phyloP scores from a whole-genome alignment of 2,113 vertebrate genomes.

The Orthochromis indermauri region DNA sequence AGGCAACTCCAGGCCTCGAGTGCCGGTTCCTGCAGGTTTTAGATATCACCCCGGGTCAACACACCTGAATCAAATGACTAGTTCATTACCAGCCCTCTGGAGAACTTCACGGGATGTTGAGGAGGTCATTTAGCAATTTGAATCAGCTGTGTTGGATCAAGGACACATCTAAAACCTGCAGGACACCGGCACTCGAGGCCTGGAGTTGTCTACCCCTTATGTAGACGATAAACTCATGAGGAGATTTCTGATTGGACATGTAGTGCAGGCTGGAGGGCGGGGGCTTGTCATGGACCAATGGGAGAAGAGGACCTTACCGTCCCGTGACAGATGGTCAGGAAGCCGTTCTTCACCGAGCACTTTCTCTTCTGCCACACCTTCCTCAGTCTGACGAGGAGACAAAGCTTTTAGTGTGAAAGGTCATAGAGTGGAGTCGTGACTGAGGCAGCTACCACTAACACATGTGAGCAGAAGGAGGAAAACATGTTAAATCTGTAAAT shows the following conservation, averaged over 20 bases:
- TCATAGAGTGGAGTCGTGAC: neutral
- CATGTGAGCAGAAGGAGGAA: neutral
- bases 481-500: neutral
- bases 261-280: neutral
- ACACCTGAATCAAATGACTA: neutral
- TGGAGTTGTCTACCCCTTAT: neutral
- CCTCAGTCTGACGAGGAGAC: conserved; percentile 74
- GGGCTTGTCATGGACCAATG: conserved; percentile 6
- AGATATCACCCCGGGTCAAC: neutral
- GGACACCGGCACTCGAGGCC: neutral
- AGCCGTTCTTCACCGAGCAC: conserved; percentile 88
- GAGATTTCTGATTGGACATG: neutral
- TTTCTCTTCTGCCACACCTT: conserved; percentile 99
- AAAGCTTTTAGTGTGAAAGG: neutral
- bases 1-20: neutral
- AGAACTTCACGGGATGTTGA: neutral
- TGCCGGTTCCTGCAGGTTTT: neutral
- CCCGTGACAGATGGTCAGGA: conserved; percentile 91
- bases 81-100: neutral
- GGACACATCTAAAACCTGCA: neutral
- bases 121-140: neutral
- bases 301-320: conserved; percentile 75
- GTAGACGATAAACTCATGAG: neutral
- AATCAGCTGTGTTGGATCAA: neutral
- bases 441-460: neutral